Evolutionary conservation across 2,888 invertebrate genomes (phyloP).

Genomic region (Drepanosiphum platanoidis): DNA sequence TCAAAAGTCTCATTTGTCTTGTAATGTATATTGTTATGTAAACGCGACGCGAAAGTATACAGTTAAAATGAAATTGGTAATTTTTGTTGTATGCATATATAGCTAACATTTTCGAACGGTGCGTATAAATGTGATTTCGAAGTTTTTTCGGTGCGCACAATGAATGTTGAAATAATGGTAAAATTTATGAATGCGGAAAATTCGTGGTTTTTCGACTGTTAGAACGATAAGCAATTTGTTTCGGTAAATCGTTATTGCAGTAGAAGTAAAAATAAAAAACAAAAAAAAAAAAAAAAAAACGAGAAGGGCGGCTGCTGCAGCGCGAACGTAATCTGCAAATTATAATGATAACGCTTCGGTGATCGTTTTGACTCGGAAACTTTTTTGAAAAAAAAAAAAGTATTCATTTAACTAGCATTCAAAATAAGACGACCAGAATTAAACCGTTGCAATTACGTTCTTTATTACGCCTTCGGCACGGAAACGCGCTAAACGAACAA

Average conservation of each 20-base stretch:
- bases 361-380: conserved; percentile 1
- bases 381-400: conserved; percentile 18
- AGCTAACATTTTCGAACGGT: too few relatives aligned
- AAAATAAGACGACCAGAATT: not conserved
- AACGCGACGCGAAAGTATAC: too few relatives aligned
- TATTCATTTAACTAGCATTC: not conserved
- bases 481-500: not conserved
- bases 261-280: not conserved
- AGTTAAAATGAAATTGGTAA: too few relatives aligned
- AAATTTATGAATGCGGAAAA: not conserved
- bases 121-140: too few relatives aligned
- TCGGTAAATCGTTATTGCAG: not conserved
- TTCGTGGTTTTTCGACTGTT: not conserved
- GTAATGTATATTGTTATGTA: too few relatives aligned
- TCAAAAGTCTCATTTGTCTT: too few relatives aligned
- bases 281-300: not conserved
- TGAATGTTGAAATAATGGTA: not conserved
- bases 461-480: not conserved
- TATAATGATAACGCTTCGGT: not conserved
- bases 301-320: not conserved
- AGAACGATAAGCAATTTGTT: not conserved
- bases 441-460: not conserved
- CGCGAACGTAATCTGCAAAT: conserved; percentile 22
- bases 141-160: too few relatives aligned
- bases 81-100: too few relatives aligned